Conservation (phyloP, 2,888 invertebrate species). For the Belgica antarctica region DNA sequence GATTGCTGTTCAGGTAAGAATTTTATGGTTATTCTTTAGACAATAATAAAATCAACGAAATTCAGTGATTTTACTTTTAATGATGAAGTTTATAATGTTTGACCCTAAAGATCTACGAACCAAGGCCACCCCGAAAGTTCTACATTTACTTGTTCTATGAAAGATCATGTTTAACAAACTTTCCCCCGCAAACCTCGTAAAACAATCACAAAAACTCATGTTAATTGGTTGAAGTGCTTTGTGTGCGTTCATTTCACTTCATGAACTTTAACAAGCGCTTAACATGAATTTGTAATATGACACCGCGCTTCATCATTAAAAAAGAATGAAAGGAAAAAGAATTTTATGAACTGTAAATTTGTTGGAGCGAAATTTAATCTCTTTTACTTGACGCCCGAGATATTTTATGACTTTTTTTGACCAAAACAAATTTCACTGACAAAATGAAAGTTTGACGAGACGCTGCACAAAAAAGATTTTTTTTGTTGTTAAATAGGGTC, state of each 20-base stretch:
- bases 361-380: constrained; percentile 20
- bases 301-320: not conserved
- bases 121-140: too few relatives aligned
- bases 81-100: not conserved
- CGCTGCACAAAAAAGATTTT: too few relatives aligned
- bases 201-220: not conserved
- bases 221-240: not conserved
- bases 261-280: not conserved
- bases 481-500: too few relatives aligned
- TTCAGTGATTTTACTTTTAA: not conserved
- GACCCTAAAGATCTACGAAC: too few relatives aligned
- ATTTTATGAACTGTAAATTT: constrained; percentile 23
- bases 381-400: constrained; percentile 5
- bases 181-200: not conserved
- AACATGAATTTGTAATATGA: constrained; percentile 28
- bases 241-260: not conserved
- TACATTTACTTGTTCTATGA: too few relatives aligned
- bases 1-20: constrained; percentile 71
- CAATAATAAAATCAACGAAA: too few relatives aligned
- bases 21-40: not conserved
- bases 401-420: too few relatives aligned
- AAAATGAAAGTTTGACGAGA: too few relatives aligned
- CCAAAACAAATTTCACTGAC: too few relatives aligned
- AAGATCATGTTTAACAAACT: not conserved
- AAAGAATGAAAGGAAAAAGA: not conserved